Base-by-base conservation (phyloP, 2,113 vertebrate genomes). In the Rhagologus leucostigma region DNA sequence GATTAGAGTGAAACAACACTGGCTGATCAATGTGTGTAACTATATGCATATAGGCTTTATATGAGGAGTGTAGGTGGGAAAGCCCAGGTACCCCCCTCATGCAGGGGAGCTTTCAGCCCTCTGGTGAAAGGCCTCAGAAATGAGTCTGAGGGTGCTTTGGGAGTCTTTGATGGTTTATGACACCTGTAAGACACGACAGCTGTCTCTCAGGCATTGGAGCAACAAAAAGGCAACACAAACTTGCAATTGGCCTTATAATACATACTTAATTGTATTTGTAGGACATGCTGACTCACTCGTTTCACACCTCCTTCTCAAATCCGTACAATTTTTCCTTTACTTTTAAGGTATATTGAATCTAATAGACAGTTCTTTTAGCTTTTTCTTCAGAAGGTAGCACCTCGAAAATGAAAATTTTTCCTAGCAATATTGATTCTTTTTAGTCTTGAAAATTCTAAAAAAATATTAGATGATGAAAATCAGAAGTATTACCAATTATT, bases 51-150 rank as follows among this genome's bases (percentile, higher is more conserved):
- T 1, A 7, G 32, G 20, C 6, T 67, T 76, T 67, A 7, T 11
- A 14, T 32, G 32, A 57, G 30, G 30, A 49, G 4, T 4, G 30
- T 18, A 18, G 13, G 11, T 44, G 52, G 35, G 26, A 50, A 44
- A 0, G 0, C 32, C 21, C 44, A 27, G 35, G 26, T 68, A 32
- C 5, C 35, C 20, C 21, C 21, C 4, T 42, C 21, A 3, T 14
- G 8, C 19, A 35, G 44, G 6, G 13, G 53, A 59, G 20, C 11
- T 57, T 67, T 35, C 44, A 59, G 32, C 37, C 26, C 32, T 27
- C 6, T 42, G 71, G 16, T 67, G 35, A 42, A 57, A 57, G 16
- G 26, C 21, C 52, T 59, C 62, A 76, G 52, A 50, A 76, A 26
- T 5, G 1, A 50, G 18, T 59, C 37, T 76, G 30, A 26, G 16